Conservation (phyloP, 2,797 vertebrate species). For the Xenops minutus region DNA sequence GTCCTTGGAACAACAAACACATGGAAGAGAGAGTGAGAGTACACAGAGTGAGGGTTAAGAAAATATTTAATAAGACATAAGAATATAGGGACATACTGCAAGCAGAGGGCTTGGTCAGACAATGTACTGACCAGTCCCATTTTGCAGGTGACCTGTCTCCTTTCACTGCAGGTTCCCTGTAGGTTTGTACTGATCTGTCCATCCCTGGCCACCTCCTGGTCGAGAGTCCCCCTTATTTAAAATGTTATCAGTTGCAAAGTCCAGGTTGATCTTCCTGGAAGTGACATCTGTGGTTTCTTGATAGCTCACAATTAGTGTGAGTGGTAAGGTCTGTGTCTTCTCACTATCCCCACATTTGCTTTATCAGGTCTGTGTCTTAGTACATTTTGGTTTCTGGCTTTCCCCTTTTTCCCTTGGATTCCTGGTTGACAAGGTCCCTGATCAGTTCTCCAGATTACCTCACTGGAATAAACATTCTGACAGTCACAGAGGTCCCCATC, state of each 20-base stretch:
- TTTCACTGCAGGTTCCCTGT: fast-evolving
- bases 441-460: not conserved
- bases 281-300: not conserved
- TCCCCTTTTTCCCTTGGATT: not conserved
- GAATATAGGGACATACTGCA: not conserved
- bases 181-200: not conserved
- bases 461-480: not conserved
- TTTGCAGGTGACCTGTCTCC: not conserved
- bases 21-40: fast-evolving
- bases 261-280: not conserved
- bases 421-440: not conserved
- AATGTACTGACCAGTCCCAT: not conserved
- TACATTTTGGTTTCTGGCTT: not conserved
- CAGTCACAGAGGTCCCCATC: not conserved
- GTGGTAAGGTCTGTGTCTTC: not conserved
- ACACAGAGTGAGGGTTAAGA: not conserved
- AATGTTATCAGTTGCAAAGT: not conserved
- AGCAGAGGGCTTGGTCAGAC: not conserved
- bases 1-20: not conserved
- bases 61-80: not conserved
- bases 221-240: not conserved
- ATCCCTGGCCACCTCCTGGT: not conserved
- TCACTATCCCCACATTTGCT: not conserved
- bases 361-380: not conserved
- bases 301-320: not conserved